Conservation (phyloP, 2,113 vertebrate genomes). For the Chaetodon trifascialis region DNA sequence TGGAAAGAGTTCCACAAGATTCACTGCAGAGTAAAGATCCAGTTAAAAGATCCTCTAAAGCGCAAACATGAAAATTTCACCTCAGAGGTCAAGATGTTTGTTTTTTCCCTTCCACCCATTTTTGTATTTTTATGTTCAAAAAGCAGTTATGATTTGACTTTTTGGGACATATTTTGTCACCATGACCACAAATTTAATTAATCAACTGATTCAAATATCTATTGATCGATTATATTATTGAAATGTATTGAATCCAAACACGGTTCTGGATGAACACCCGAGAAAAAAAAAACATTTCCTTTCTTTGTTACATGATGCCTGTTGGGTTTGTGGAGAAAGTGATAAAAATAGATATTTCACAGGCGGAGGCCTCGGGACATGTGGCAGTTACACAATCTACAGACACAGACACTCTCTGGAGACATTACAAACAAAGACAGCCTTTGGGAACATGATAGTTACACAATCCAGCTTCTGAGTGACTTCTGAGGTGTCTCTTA, state of each 20-base stretch:
- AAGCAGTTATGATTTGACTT: no score
- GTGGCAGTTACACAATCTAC: conserved; percentile 55
- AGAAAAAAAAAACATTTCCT: not conserved
- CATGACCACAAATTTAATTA: not conserved
- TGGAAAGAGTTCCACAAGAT: not conserved
- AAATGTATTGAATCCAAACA: not conserved
- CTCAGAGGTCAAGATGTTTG: no score
- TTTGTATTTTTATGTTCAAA: no score
- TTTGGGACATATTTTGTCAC: not conserved
- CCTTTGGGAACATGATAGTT: conserved; percentile 56
- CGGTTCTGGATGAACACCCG: not conserved
- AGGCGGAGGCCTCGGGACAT: conserved; percentile 25
- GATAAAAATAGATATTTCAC: conserved; percentile 63
- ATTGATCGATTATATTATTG: not conserved
- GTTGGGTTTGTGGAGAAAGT: conserved; percentile 40
- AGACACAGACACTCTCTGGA: conserved; percentile 57
- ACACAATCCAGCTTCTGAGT: conserved; percentile 60
- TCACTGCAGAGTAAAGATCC: not conserved
- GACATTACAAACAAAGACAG: conserved; percentile 44
- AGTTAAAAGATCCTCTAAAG: not conserved
- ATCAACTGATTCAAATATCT: not conserved
- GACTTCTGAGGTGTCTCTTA: conserved; percentile 58
- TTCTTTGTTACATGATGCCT: conserved; percentile 23
- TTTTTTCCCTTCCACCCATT: no score
- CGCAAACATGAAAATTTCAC: no score